Base-by-base conservation (phyloP, 2,888 invertebrate species). In the Cybosia mesomella region DNA sequence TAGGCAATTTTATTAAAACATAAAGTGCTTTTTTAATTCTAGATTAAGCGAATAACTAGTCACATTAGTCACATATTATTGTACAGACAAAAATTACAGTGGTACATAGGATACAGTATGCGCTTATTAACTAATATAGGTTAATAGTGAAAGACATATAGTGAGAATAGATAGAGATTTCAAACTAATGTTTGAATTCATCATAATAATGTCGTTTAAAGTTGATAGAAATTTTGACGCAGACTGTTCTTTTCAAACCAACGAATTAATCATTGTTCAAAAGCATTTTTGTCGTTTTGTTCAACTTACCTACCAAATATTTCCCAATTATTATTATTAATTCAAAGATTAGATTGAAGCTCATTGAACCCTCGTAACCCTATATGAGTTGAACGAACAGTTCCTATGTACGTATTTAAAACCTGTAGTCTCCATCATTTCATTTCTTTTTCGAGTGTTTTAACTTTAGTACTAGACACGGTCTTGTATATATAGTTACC, bases 151-250 rank as follows among this genome's bases (percentile, higher is more conserved):
- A 65, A 34, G 64, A 65, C 58, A 11, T 34, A 11, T 58, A 65
- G 64, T 65, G 64, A 65, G 64, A 65, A 7, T 59, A 22, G 9
- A 39, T 24, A 39, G 9, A 59, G 4, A 59, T 22, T 36, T 15
- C 7, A 36, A 58, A 59, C n/a, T 43, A 18, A 49, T n/a, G 18
- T n/a, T 8, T 49, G n/a, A n/a, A 49, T n/a, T 49, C n/a, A 18
- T 49, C 9, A 49, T n/a, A n/a, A 49, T 49, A 9, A 49, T n/a
- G 8, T 1, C n/a, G n/a, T 49, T 49, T 18, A 49, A 9, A 18
- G 5, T 34, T 34, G 21, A 5, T 36, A 58, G 32, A n/a, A 49
- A n/a, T n/a, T n/a, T n/a, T n/a, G n/a, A n/a, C n/a, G n/a, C n/a
- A n/a, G n/a, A n/a, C n/a, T 1, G 1, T 2, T 8, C 43, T 18